Evolutionary conservation across 2,113 vertebrate species (phyloP).

Genomic region (Microcebus jonahi): DNA sequence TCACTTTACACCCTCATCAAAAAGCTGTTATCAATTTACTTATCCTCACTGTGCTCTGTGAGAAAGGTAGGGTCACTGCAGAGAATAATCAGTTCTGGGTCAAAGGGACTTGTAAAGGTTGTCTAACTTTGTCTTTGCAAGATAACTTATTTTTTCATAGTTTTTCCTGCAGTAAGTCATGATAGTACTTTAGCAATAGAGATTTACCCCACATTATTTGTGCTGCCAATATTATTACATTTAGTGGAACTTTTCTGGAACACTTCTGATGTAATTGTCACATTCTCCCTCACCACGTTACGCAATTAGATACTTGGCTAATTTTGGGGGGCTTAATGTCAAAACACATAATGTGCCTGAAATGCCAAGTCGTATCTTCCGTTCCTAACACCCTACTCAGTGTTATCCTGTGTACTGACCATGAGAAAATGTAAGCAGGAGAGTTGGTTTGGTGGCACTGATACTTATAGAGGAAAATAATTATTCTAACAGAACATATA

Average conservation of each 20-base stretch:
- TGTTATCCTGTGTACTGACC: not conserved
- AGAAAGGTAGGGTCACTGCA: not conserved
- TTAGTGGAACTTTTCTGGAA: conserved; percentile 44
- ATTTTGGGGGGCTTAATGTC: conserved; percentile 79
- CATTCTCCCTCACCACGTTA: conserved; percentile 72
- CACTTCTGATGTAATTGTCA: conserved; percentile 49
- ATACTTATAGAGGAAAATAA: conserved; percentile 61
- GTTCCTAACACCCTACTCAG: not conserved
- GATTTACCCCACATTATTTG: not conserved
- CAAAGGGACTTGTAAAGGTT: not conserved
- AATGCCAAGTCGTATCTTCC: conserved; percentile 46
- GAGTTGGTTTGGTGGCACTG: not conserved
- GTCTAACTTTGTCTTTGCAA: not conserved
- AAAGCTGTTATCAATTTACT: not conserved
- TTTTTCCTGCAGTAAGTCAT: not conserved
- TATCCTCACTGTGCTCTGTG: not conserved
- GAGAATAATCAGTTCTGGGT: not conserved
- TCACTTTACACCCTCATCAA: conserved; percentile 3
- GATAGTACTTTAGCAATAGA: not conserved
- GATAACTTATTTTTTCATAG: not conserved
- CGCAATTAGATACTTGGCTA: conserved; percentile 77
- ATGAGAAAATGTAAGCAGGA: not conserved
- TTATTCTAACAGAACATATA: conserved; percentile 43
- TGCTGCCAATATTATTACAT: conserved; percentile 27
- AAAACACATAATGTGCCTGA: conserved; percentile 73